Evolutionary conservation across 2,888 invertebrate genomes (phyloP).

Genomic region (Eilema caniola): DNA sequence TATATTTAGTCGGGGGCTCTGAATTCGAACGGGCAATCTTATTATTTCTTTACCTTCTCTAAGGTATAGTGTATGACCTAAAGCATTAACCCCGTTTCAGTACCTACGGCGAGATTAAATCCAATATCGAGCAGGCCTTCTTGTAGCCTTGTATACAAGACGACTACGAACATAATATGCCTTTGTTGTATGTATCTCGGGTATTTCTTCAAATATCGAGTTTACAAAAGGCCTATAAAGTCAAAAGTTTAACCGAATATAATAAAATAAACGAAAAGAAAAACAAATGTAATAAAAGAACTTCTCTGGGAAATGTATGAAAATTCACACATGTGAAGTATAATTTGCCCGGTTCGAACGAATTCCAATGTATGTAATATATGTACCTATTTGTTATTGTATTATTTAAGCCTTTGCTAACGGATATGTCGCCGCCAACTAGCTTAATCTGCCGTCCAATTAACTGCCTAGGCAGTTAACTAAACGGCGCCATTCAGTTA

Average conservation of each 20-base stretch:
- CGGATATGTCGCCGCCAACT: too few species aligned
- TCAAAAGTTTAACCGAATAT: not conserved
- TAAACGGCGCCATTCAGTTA: too few species aligned
- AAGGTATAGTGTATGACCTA: not conserved
- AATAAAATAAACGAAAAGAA: too few species aligned
- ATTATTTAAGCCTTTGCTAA: too few species aligned
- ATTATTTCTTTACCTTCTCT: constrained; percentile 4
- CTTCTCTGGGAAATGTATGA: too few species aligned
- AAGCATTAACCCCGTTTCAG: not conserved
- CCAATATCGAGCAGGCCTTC: not conserved
- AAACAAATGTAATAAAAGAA: too few species aligned
- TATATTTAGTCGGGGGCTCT: not conserved
- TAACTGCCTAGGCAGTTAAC: too few species aligned
- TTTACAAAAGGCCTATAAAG: not conserved
- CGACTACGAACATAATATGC: not conserved
- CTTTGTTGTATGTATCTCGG: not conserved
- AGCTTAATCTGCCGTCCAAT: too few species aligned
- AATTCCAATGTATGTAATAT: too few species aligned
- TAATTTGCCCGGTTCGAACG: too few species aligned
- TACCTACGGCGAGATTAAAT: not conserved
- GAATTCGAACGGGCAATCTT: not conserved
- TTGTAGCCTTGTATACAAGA: not conserved
- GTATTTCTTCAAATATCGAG: not conserved
- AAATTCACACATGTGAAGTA: too few species aligned
- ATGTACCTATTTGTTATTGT: too few species aligned